Evolutionary conservation across 1,140 invertebrate genomes (phyloP).

Genomic region (Eumeta japonica): DNA sequence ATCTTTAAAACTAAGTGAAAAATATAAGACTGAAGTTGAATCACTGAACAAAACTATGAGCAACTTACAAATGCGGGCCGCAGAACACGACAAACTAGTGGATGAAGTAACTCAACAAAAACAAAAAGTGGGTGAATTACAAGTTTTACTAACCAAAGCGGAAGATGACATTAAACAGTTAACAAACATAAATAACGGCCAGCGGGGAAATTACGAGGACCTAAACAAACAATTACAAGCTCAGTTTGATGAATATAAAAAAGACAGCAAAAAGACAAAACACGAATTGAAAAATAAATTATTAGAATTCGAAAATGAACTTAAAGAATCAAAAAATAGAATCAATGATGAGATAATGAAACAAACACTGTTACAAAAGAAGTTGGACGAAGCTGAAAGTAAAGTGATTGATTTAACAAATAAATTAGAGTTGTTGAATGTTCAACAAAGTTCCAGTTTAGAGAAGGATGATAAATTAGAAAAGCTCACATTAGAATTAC

Average conservation of each 20-base stretch:
- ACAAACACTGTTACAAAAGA: constrained; percentile 43
- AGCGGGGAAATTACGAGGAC: constrained; percentile 50
- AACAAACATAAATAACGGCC: constrained; percentile 45
- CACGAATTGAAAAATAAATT: constrained; percentile 43
- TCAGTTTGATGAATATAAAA: constrained; percentile 48
- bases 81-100: constrained; percentile 51
- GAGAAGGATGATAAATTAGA: constrained; percentile 45
- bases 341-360: constrained; percentile 48
- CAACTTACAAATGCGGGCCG: constrained; percentile 54
- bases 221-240: constrained; percentile 47
- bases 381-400: constrained; percentile 38
- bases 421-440: constrained; percentile 39
- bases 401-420: constrained; percentile 39
- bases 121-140: constrained; percentile 51
- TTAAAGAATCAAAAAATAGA: constrained; percentile 51
- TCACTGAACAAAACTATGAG: constrained; percentile 54
- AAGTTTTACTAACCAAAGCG: constrained; percentile 43
- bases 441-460: constrained; percentile 36
- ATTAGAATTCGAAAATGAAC: constrained; percentile 39
- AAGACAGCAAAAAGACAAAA: constrained; percentile 38
- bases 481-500: constrained; percentile 43
- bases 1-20: constrained; percentile 34
- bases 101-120: constrained; percentile 52
- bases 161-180: constrained; percentile 51
- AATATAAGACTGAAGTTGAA: constrained; percentile 33